These are phyloP conservation scores for Venturia canescens DNA, from an alignment of 1,140 invertebrate species.

Conservation along the genomic window DNA sequence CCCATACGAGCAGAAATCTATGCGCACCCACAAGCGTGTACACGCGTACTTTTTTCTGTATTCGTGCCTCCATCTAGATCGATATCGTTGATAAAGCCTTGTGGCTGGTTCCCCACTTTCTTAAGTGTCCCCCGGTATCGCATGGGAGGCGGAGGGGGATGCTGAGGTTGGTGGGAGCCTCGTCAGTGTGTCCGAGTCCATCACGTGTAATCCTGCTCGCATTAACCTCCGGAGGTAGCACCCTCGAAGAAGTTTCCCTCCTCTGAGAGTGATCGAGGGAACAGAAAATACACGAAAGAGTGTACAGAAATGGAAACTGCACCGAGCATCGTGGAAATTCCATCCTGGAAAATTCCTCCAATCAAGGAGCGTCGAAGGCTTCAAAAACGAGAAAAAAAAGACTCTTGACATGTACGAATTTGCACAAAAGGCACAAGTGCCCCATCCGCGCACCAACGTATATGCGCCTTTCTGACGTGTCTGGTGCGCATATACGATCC, in stretches of 20 bases:
- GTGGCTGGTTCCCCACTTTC: neutral
- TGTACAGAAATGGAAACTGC: neutral
- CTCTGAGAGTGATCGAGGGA: neutral
- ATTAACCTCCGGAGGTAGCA: neutral
- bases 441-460: slow-evolving; percentile 51
- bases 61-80: too few relatives aligned
- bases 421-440: slow-evolving; percentile 21
- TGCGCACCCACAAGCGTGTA: too few relatives aligned
- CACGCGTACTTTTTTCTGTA: too few relatives aligned
- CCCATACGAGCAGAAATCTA: neutral
- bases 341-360: neutral
- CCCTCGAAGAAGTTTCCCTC: neutral
- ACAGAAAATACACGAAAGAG: neutral
- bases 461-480: neutral
- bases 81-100: too few relatives aligned
- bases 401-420: neutral
- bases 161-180: neutral
- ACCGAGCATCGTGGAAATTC: neutral
- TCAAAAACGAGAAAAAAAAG: slow-evolving; percentile 7
- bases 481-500: neutral
- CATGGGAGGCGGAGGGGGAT: neutral
- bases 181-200: too few relatives aligned
- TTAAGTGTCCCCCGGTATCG: neutral
- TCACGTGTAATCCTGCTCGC: neutral
- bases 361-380: neutral